Percentiles rank a stretch among this genome's conserved stretches.
Evolutionary conservation across 2,797 vertebrate species (phyloP).

Genomic region (Aeoliscus strigatus): DNA sequence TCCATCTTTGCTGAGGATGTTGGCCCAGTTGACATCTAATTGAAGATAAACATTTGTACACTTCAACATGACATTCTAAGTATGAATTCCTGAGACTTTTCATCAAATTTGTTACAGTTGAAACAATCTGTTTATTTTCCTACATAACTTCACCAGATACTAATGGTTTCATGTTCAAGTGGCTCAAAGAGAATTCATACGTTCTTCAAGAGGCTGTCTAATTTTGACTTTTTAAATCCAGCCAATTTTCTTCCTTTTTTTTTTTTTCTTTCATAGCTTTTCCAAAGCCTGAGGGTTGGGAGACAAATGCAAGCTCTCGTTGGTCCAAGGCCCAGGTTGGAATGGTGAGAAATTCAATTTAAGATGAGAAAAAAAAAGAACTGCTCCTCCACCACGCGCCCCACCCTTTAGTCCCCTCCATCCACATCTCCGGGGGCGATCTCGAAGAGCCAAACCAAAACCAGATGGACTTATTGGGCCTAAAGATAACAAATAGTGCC

Average conservation of each 20-base stretch:
- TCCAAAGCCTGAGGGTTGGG: conserved; percentile 75
- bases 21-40: not conserved
- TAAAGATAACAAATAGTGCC: conserved; percentile 95
- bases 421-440: conserved; percentile 82
- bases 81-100: conserved; percentile 14
- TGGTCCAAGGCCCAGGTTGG: conserved; percentile 81
- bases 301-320: conserved; percentile 68
- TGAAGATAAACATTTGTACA: conserved; percentile 14
- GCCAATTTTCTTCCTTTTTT: no score
- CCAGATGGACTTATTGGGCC: conserved; percentile 94
- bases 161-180: conserved; percentile 61
- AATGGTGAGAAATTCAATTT: conserved; percentile 98
- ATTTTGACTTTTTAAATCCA: no score
- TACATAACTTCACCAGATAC: conserved; percentile 60
- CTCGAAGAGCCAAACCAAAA: conserved; percentile 93
- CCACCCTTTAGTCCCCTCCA: conserved; percentile 61
- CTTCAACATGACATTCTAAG: conserved; percentile 15
- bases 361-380: conserved; percentile 55
- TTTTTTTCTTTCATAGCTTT: conserved; percentile 37
- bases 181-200: conserved; percentile 81
- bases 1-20: not conserved
- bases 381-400: conserved; percentile 70
- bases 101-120: conserved; percentile 22
- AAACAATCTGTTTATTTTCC: conserved; percentile 57
- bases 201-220: no score